Evolutionary conservation across 2,888 invertebrate species (phyloP).

Genomic region (Sphinx pinastri): DNA sequence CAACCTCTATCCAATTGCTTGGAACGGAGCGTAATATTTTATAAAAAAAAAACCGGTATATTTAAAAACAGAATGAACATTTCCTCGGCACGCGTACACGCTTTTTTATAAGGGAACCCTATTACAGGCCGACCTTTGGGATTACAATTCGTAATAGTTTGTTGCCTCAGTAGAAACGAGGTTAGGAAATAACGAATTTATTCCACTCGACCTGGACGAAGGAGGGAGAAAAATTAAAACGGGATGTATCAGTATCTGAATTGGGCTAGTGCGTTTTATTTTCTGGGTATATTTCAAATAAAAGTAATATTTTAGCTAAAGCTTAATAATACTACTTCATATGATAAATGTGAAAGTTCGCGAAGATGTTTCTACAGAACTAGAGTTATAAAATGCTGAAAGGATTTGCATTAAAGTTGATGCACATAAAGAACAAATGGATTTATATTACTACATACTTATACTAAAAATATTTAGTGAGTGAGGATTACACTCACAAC

Average conservation of each 20-base stretch:
- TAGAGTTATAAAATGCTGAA: no score
- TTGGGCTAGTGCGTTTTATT: background rate
- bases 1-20: constrained; percentile 4
- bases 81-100: constrained; percentile 10
- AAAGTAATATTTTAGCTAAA: background rate
- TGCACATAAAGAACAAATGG: no score
- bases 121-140: constrained; percentile 26
- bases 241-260: constrained; percentile 8
- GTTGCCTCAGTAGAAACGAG: constrained; percentile 26
- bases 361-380: no score
- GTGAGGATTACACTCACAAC: no score
- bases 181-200: constrained; percentile 24
- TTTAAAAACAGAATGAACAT: constrained; percentile 16
- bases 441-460: no score
- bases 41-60: constrained; percentile 2
- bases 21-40: constrained; percentile 11
- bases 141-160: constrained; percentile 30
- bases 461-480: no score
- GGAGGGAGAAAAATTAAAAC: constrained; percentile 14
- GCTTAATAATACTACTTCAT: background rate
- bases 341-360: background rate
- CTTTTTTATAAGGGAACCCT: constrained; percentile 23
- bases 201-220: constrained; percentile 20
- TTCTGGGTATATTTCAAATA: background rate
- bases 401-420: no score